Base-by-base conservation (phyloP, 2,113 vertebrate genomes). In the Embiotoca jacksoni region DNA sequence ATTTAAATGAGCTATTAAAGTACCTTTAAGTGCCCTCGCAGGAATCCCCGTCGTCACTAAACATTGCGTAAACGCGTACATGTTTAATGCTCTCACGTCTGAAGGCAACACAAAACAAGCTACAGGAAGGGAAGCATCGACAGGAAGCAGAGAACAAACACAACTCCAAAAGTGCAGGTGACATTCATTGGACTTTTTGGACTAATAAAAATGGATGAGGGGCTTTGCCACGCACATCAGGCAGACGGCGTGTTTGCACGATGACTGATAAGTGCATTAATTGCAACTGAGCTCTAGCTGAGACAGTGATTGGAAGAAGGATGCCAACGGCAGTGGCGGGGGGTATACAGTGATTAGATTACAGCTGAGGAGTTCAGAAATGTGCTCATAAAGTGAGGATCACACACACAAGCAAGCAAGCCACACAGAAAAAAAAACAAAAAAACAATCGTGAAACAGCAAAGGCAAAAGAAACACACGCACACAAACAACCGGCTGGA, bases 251-350 rank as follows among this genome's bases (percentile, higher is more conserved):
- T 54, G 53, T 83, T 76, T 76, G 76, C 36, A 67, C 6, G 7
- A 73, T 66, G 84, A 86, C 79, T 73, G 84, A 89, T 70, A 75
- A 78, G 72, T 61, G 67, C 58, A 47, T 80, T 80, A 84, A 84
- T 82, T 88, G 83, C 75, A 35, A 63, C 58, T 3, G 54, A 77
- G 78, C 76, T 72, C 57, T 44, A 14, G 61, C 67, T 23, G 69
- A 75, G 72, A 72, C 53, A 68, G 61, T 41, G 66, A 81, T 57
- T 75, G 73, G 13, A 23, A 60, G 60, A 73, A 39, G 57, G 73
- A 73, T 59, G 73, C 66, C 46, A 41, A 63, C 11, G 31, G 72
- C 56, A 31, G 54, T 30, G 7, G 44, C 1, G 33, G 32, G 50
- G 39, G 50, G 55, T 23, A 57, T 44, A 58, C 33, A 53, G 76